Percentiles rank a stretch among this genome's conserved stretches.
phyloP scores from a whole-genome alignment of 1,140 invertebrate species.

The Brachionus manjavacas region DNA sequence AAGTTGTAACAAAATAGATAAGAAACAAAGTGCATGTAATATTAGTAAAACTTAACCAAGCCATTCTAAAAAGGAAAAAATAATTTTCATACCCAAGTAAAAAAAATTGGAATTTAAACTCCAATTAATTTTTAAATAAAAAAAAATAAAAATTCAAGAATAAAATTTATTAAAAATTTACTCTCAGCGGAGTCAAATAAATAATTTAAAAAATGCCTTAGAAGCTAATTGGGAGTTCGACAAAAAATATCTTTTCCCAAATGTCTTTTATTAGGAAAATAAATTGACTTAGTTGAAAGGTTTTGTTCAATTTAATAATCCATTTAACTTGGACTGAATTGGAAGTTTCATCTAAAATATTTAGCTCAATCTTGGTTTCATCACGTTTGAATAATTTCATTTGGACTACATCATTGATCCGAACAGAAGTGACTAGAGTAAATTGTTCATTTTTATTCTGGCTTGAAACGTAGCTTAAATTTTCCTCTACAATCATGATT shows the following conservation, averaged over 20 bases:
- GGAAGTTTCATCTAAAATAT: not conserved
- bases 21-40: not conserved
- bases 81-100: not conserved
- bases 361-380: not conserved
- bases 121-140: not conserved
- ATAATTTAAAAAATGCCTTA: not conserved
- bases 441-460: slow-evolving; percentile 10
- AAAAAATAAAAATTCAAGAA: not conserved
- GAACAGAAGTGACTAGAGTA: not conserved
- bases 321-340: slow-evolving; percentile 5
- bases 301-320: not conserved
- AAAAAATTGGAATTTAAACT: not conserved
- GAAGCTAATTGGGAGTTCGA: slow-evolving; percentile 7
- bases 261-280: not conserved
- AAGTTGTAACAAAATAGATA: not conserved
- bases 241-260: slow-evolving; percentile 37
- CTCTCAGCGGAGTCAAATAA: not conserved
- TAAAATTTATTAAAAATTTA: slow-evolving; percentile 20
- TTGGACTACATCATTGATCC: not conserved
- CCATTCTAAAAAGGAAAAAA: not conserved
- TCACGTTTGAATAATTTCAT: not conserved
- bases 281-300: slow-evolving; percentile 10
- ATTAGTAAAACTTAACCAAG: slow-evolving; percentile 21
- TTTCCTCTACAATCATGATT: slow-evolving; percentile 1
- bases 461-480: not conserved